phyloP scores from a whole-genome alignment of 2,888 invertebrate species.

The Andrena fulva region DNA sequence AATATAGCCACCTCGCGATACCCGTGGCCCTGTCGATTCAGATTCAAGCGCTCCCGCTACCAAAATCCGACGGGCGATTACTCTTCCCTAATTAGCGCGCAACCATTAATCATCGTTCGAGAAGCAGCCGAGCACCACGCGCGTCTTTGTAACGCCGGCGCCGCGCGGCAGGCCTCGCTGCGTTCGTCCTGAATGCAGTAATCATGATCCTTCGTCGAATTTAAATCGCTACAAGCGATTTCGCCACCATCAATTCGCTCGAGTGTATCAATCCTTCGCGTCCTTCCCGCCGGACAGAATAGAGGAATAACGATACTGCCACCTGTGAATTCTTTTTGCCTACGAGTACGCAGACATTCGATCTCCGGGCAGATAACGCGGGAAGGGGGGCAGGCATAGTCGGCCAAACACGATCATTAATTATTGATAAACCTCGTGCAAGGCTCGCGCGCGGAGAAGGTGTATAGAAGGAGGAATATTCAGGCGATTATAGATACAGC shows the following conservation, averaged over 20 bases:
- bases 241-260: too few species aligned
- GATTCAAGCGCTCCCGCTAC: neutral
- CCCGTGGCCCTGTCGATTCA: conserved; percentile 30
- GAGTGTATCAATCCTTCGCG: too few species aligned
- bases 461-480: neutral
- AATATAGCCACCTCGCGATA: neutral
- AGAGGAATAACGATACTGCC: neutral
- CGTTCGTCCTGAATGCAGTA: too few species aligned
- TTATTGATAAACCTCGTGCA: neutral
- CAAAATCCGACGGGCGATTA: conserved; percentile 25
- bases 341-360: neutral
- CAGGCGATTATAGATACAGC: neutral
- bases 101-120: conserved; percentile 38
- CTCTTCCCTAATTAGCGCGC: conserved; percentile 31
- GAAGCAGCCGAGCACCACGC: neutral
- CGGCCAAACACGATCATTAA: neutral
- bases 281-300: too few species aligned
- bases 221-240: too few species aligned
- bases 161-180: too few species aligned
- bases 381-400: neutral
- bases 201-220: too few species aligned
- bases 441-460: neutral
- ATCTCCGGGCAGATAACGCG: neutral
- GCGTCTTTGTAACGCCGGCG: neutral
- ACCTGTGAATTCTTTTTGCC: neutral